phyloP scores from a whole-genome alignment of 2,113 vertebrate species.

The Misgurnus mizolepis region DNA sequence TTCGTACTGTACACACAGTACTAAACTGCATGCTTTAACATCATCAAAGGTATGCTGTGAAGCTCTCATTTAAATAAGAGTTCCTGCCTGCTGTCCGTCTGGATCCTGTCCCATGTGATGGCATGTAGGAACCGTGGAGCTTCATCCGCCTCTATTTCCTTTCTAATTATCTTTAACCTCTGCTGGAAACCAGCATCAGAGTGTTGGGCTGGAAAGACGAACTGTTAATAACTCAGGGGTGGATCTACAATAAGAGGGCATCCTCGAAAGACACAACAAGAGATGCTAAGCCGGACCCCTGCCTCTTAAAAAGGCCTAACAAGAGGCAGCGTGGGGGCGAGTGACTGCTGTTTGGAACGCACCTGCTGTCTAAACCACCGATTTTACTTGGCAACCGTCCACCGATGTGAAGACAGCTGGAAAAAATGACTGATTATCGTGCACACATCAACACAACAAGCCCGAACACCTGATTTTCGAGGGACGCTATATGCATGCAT shows the following conservation, averaged over 20 bases:
- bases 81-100: too few species aligned
- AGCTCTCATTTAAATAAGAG: neutral
- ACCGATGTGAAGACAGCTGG: slow-evolving; percentile 38
- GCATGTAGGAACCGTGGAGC: neutral
- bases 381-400: slow-evolving; percentile 33
- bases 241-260: slow-evolving; percentile 40
- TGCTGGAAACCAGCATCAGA: slow-evolving; percentile 44
- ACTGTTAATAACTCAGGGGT: slow-evolving; percentile 49
- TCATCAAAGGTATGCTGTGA: neutral
- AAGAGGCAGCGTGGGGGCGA: slow-evolving; percentile 18
- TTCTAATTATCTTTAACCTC: slow-evolving; percentile 52
- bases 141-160: slow-evolving; percentile 22
- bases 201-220: slow-evolving; percentile 37
- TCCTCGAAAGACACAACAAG: slow-evolving; percentile 36
- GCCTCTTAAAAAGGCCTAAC: slow-evolving; percentile 38
- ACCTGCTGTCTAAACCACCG: slow-evolving; percentile 40
- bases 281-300: slow-evolving; percentile 1
- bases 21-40: too few species aligned
- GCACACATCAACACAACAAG: neutral
- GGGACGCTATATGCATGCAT: neutral
- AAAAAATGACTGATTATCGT: slow-evolving; percentile 36
- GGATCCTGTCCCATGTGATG: neutral
- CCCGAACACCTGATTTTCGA: slow-evolving; percentile 4
- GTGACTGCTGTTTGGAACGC: slow-evolving; percentile 36
- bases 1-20: neutral